Base-by-base conservation (phyloP, 2,888 invertebrate species). In the Gibbula magus region DNA sequence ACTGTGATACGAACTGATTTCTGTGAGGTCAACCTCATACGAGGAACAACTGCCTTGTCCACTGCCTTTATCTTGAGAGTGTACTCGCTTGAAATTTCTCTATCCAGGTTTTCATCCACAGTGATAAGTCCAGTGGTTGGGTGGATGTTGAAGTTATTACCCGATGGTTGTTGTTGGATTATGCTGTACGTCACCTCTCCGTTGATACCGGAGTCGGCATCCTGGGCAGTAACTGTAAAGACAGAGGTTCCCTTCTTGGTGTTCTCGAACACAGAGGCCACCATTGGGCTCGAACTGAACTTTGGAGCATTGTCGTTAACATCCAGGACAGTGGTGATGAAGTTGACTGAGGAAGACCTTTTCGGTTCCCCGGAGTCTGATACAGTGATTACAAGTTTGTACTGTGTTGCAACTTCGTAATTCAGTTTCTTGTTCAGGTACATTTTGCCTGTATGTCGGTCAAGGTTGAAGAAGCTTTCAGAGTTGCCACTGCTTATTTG, bases 221-320 rank as follows among this genome's bases (percentile, higher is more conserved):
- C 98, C 78, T 95, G 94, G 3, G 98, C 98, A 82, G 95, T 94
- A 16, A 98, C 95, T 84, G 95, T 95, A 94, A 96, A 96, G 75
- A 97, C 95, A 77, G 95, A 94, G 92, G 94, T 91, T 92, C 93
- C 93, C 93, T 94, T 89, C 20, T 91, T 91, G 3, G 93, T 91
- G 39, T 97, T 97, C 94, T 98, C 98, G 87, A 95, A 95, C 84
- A 98, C 95, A 92, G 97, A 81, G 96, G 92, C 96, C 96, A 87
- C 96, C 96, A 94, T 97, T 96, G 89, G 96, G 96, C 95, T 97
- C 96, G 25, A 96, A 96, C 93, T 97, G 93, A 98, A 98, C 81
- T 96, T 94, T 67, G 98, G 98, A 52, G 96, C 96, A 92, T 98
- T 98, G 94, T 99, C 98, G 94, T 98, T 98, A 91, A 97, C 96